phyloP scores from a whole-genome alignment of 2,113 vertebrate genomes.

The Platanista minor region DNA sequence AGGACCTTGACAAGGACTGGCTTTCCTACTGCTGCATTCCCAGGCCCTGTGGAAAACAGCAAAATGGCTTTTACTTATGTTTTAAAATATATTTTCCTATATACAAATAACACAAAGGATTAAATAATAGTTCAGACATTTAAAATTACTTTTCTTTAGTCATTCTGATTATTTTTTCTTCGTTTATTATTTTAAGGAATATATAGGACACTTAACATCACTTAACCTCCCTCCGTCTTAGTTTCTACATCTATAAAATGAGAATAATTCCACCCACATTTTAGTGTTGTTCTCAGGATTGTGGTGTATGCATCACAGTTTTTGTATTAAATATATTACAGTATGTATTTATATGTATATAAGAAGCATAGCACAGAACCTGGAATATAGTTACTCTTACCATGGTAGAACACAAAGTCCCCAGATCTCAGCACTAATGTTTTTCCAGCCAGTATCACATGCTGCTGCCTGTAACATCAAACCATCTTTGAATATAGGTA shows the following conservation, averaged over 20 bases:
- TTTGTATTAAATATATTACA: background rate
- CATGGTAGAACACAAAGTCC: background rate
- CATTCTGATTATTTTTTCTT: background rate
- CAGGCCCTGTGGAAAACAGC: background rate
- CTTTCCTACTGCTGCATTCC: background rate
- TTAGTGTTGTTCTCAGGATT: background rate
- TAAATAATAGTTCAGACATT: constrained; percentile 10
- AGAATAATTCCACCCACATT: background rate
- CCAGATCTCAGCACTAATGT: background rate
- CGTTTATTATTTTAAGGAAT: background rate
- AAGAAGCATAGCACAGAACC: background rate
- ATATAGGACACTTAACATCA: background rate
- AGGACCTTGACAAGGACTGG: background rate
- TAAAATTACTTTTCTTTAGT: background rate
- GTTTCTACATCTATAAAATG: background rate
- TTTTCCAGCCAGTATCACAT: background rate
- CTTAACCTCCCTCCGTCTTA: background rate
- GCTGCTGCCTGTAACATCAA: background rate
- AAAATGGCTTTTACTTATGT: background rate
- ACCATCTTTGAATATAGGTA: background rate
- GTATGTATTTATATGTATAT: background rate
- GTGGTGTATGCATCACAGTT: background rate
- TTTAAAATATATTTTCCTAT: background rate
- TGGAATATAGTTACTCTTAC: background rate
- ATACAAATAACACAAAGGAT: background rate